Percentiles rank a stretch among this genome's conserved stretches.
phyloP scores from a whole-genome alignment of 2,797 vertebrate genomes.

The Thaleichthys pacificus region DNA sequence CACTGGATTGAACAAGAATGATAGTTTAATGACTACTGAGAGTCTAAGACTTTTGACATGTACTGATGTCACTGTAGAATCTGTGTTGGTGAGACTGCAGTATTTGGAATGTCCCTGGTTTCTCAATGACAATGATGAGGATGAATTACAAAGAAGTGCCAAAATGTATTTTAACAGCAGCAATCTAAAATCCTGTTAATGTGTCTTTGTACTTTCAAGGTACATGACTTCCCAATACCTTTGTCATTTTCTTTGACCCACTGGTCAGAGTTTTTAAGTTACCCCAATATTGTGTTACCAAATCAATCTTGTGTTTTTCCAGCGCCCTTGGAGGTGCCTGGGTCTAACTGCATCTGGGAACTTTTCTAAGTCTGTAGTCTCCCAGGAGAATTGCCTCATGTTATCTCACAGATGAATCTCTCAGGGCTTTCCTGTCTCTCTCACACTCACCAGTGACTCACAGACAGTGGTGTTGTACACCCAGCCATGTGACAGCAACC shows the following conservation, averaged over 20 bases:
- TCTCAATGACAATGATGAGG: neutral
- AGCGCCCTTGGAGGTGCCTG: neutral
- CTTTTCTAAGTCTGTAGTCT: constrained; percentile 15
- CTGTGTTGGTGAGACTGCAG: constrained; percentile 3
- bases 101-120: neutral
- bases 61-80: neutral
- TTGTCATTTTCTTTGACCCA: constrained; percentile 6
- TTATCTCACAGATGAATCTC: constrained; percentile 33
- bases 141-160: neutral
- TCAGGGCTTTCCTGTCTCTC: constrained; percentile 13
- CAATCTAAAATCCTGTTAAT: neutral
- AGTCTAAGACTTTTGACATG: neutral
- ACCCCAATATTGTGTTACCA: constrained; percentile 18
- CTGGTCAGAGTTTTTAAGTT: constrained; percentile 4
- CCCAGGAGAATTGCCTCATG: constrained; percentile 3
- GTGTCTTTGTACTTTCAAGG: neutral
- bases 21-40: neutral
- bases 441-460: constrained; percentile 12
- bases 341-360: constrained; percentile 31
- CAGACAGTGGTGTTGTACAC: neutral
- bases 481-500: constrained; percentile 8
- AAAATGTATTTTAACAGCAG: neutral
- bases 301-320: neutral
- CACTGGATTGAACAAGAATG: neutral
- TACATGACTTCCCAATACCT: neutral